Conservation (phyloP, 2,888 invertebrate genomes). For the Dexiosoma caninum region DNA sequence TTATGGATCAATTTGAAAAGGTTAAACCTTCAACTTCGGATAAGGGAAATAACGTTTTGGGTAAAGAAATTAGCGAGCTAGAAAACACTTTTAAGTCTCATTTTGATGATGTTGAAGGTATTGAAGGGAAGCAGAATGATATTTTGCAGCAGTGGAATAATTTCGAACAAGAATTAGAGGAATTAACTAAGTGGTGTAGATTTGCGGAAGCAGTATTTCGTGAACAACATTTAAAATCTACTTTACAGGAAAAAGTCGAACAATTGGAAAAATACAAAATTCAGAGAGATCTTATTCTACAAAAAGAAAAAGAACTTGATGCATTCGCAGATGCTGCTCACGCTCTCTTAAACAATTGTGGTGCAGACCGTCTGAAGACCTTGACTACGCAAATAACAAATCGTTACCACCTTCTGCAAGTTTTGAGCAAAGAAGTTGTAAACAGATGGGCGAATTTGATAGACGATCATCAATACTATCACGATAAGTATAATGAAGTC, state of each 20-base stretch:
- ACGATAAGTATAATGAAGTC: slow-evolving; percentile 86
- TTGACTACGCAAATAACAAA: slow-evolving; percentile 93
- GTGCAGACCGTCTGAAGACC: slow-evolving; percentile 90
- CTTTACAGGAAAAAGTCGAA: slow-evolving; percentile 87
- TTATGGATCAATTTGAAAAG: slow-evolving; percentile 82
- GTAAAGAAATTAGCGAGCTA: slow-evolving; percentile 85
- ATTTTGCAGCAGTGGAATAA: slow-evolving; percentile 90
- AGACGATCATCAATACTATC: slow-evolving; percentile 89
- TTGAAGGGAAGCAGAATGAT: slow-evolving; percentile 85
- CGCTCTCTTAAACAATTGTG: slow-evolving; percentile 88
- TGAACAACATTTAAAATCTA: slow-evolving; percentile 90
- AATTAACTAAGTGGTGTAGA: slow-evolving; percentile 91
- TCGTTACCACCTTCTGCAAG: slow-evolving; percentile 88
- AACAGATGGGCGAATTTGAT: slow-evolving; percentile 90
- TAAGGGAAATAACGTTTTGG: slow-evolving; percentile 85
- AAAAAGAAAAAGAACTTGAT: slow-evolving; percentile 91
- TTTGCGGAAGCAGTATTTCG: slow-evolving; percentile 89
- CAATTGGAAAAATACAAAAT: slow-evolving; percentile 86
- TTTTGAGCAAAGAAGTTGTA: slow-evolving; percentile 90
- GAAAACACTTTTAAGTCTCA: slow-evolving; percentile 84
- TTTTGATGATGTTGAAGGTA: slow-evolving; percentile 82
- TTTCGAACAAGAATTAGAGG: slow-evolving; percentile 89
- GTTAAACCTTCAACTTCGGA: slow-evolving; percentile 89
- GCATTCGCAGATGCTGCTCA: slow-evolving; percentile 94
- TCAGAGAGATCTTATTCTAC: slow-evolving; percentile 86